These are phyloP conservation scores for Lepidostoma basale DNA, from an alignment of 1,140 invertebrate species.

Conservation along the genomic window DNA sequence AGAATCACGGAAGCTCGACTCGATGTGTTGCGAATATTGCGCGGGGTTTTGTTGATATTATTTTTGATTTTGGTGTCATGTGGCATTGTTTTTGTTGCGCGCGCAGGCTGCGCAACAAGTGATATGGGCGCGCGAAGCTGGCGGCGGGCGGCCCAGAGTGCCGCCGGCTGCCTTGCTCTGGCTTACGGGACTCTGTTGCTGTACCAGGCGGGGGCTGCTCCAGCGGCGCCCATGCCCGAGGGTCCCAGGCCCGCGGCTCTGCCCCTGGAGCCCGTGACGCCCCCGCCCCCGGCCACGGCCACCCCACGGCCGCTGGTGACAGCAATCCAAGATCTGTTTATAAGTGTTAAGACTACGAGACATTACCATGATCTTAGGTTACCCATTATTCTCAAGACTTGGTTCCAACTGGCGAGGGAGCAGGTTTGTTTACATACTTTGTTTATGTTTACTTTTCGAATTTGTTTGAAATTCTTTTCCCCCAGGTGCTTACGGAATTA, in stretches of 20 bases:
- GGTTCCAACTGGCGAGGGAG: slow-evolving; percentile 88
- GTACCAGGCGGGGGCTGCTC: slow-evolving; percentile 24
- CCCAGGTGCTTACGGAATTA: too few species aligned
- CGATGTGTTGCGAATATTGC: slow-evolving; percentile 16
- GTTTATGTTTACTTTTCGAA: slow-evolving; percentile 10
- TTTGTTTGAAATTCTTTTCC: too few species aligned
- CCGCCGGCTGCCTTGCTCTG: slow-evolving; percentile 27
- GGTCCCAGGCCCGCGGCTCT: neutral
- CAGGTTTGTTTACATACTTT: slow-evolving; percentile 70
- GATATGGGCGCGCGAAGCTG: slow-evolving; percentile 34
- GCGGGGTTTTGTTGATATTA: slow-evolving; percentile 23
- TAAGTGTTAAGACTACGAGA: slow-evolving; percentile 93
- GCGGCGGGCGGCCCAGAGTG: slow-evolving; percentile 38
- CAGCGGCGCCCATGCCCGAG: neutral
- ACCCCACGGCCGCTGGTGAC: slow-evolving; percentile 72
- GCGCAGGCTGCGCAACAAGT: slow-evolving; percentile 29
- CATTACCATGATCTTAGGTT: slow-evolving; percentile 84
- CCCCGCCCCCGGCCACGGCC: slow-evolving; percentile 32
- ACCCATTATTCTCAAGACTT: slow-evolving; percentile 88
- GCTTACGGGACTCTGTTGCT: slow-evolving; percentile 34
- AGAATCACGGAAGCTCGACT: slow-evolving; percentile 12
- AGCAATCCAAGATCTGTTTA: slow-evolving; percentile 84
- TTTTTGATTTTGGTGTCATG: slow-evolving; percentile 15
- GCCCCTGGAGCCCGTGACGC: slow-evolving; percentile 10
- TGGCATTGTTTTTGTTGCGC: slow-evolving; percentile 29